These are phyloP conservation scores for Isoperla grammatica DNA, from an alignment of 2,888 invertebrate species.

Conservation along the genomic window DNA sequence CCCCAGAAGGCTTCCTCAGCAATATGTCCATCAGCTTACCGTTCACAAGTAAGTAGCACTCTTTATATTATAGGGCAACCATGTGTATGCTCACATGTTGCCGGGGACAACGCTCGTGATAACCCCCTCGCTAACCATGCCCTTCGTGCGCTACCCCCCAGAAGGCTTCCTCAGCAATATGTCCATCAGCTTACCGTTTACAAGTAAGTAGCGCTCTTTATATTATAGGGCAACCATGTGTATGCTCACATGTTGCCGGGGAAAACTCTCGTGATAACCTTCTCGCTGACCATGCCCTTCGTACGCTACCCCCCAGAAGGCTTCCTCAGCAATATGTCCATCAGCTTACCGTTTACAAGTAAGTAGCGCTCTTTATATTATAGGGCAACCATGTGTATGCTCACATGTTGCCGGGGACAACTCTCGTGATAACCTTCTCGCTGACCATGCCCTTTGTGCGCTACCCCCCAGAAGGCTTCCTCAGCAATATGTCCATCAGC, in stretches of 20 bases:
- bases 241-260: too few species aligned
- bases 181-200: constrained; percentile 76
- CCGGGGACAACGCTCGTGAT: constrained; percentile 76
- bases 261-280: constrained; percentile 70
- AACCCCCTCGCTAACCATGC: constrained; percentile 73
- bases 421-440: constrained; percentile 72
- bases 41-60: constrained; percentile 76
- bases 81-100: too few species aligned
- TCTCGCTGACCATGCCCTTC: constrained; percentile 74
- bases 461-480: constrained; percentile 79
- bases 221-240: too few species aligned
- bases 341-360: constrained; percentile 82
- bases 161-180: constrained; percentile 80
- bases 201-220: constrained; percentile 78
- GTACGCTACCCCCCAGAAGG: constrained; percentile 81
- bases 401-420: constrained; percentile 76
- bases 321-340: constrained; percentile 75
- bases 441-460: constrained; percentile 75
- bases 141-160: constrained; percentile 78
- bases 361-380: too few species aligned
- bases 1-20: constrained; percentile 78
- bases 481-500: constrained; percentile 77
- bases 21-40: constrained; percentile 80
- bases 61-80: too few species aligned
- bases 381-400: too few species aligned